A percentile compares a stretch with the other conserved stretches of the same genome.
These are phyloP conservation scores for Pangasianodon hypophthalmus DNA, from an alignment of 2,113 vertebrate species.

Conservation along the genomic window DNA sequence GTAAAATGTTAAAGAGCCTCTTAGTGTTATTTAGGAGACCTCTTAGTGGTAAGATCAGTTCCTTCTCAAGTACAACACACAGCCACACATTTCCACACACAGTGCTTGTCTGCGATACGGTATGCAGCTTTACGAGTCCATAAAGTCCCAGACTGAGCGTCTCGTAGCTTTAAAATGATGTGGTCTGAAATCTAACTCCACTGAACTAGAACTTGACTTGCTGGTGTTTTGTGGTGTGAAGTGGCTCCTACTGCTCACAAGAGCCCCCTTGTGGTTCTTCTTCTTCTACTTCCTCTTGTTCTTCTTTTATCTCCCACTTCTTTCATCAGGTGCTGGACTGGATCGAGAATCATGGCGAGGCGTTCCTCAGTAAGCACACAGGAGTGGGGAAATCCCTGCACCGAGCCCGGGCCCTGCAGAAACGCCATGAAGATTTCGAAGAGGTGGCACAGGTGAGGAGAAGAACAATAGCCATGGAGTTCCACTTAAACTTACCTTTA, in stretches of 20 bases:
- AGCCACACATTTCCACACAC: background rate
- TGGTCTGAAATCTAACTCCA: background rate
- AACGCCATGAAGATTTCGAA: constrained; percentile 96
- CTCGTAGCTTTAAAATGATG: background rate
- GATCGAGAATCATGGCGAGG: constrained; percentile 98
- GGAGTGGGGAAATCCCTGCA: constrained; percentile 97
- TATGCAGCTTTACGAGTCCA: background rate
- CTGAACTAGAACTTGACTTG: constrained; percentile 21
- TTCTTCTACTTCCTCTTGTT: background rate
- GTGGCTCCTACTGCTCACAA: constrained; percentile 23
- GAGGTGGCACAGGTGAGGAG: constrained; percentile 92
- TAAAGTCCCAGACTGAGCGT: constrained; percentile 13
- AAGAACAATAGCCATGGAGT: background rate
- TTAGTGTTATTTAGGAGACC: background rate
- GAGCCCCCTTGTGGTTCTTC: constrained; percentile 33
- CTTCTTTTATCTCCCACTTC: background rate
- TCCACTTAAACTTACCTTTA: background rate
- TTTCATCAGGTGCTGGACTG: constrained; percentile 88
- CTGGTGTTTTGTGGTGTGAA: constrained; percentile 9
- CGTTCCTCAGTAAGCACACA: constrained; percentile 96
- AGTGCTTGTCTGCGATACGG: background rate
- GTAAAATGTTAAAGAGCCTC: background rate
- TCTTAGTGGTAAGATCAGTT: background rate
- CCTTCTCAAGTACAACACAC: background rate
- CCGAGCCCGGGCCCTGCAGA: constrained; percentile 93